phyloP scores from a whole-genome alignment of 2,797 vertebrate species.

The Buceros bicornis region DNA sequence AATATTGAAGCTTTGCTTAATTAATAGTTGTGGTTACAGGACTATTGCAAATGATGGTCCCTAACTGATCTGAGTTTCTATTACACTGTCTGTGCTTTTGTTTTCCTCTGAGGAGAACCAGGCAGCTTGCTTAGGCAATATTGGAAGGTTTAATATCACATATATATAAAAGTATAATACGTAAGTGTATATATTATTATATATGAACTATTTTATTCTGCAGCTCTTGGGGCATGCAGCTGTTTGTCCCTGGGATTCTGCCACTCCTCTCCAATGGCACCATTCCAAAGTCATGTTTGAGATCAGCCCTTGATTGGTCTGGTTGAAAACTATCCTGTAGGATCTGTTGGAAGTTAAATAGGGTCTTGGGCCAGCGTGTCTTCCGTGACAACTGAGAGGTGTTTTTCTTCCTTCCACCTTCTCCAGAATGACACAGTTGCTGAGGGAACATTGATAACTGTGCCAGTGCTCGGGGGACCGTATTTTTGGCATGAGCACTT shows the following conservation, averaged over 20 bases:
- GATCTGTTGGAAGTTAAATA: neutral
- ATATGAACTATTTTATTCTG: neutral
- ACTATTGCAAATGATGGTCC: neutral
- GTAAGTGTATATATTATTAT: neutral
- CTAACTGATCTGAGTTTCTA: neutral
- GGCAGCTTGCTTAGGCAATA: neutral
- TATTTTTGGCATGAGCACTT: slow-evolving; percentile 30
- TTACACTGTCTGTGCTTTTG: neutral
- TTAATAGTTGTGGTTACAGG: accelerated
- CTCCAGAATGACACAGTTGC: neutral
- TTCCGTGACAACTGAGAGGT: neutral
- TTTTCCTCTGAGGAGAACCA: neutral
- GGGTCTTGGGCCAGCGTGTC: neutral
- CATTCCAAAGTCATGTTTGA: neutral
- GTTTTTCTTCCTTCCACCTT: slow-evolving; percentile 37
- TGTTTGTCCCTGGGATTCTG: neutral
- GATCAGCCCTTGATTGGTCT: neutral
- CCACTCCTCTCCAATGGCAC: accelerated
- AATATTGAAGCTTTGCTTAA: neutral
- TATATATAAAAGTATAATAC: neutral
- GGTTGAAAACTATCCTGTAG: neutral
- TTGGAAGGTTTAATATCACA: neutral
- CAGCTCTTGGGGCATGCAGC: accelerated
- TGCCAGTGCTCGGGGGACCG: slow-evolving; percentile 45
- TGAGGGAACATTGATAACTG: neutral